Evolutionary conservation across 2,888 invertebrate species (phyloP), one percentile per base, ranked within the genome.

Genomic region (Eilema sororculum): DNA sequence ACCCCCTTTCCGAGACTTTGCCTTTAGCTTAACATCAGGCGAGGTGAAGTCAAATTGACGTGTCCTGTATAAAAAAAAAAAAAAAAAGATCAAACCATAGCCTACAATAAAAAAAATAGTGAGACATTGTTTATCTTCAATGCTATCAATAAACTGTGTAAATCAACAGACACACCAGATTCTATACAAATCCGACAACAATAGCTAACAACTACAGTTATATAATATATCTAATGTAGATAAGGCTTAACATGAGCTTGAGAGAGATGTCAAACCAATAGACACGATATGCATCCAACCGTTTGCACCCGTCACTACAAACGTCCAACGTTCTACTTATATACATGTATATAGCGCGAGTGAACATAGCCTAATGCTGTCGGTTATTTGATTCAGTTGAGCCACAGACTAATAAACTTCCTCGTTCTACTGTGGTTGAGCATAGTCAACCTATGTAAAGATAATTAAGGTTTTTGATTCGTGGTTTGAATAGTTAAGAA

Each of bases 181-280:
- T n/a, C n/a, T n/a, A 62, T 33, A 33, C 30, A 33, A 62, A 62
- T 37, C n/a, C 30, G n/a, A 13, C 22, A 16, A 62, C 4, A 22
- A 24, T 24, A 9, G 13, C 22, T 9, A 8, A n/a, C 28, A 30
- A 25, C 41, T 22, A 41, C 22, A 22, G n/a, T n/a, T 52, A 2
- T 52, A n/a, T n/a, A 52, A 52, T 59, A 28, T 22, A 41, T 46
- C 16, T 28, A 46, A 22, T 3, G 6, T 46, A 60, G 13, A n/a
- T 28, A 41, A 63, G 25, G 37, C 41, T 20, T 20, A 5, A 28
- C 30, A 22, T n/a, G 28, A 46, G 59, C 25, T 20, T 22, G 46
- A 67, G 66, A 67, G 28, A 67, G 60, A 67, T 67, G 28, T 46
- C 67, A 60, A 59, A 60, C 59, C 67, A 60, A 67, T 67, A 46